Percentiles rank a stretch among this genome's conserved stretches.
Conservation (phyloP, 2,113 vertebrate species). For the Equus quagga region DNA sequence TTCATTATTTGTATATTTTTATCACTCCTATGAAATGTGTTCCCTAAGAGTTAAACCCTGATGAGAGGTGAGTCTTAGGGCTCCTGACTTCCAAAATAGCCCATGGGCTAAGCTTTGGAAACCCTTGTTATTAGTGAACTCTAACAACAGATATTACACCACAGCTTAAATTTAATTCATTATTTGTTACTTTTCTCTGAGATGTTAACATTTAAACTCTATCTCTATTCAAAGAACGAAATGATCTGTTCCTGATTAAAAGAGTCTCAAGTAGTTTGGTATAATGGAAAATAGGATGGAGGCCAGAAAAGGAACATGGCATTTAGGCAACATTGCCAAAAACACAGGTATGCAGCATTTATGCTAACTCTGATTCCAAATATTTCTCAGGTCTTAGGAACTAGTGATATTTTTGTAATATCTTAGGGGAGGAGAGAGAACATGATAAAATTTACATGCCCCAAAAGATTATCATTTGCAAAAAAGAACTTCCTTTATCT, state of each 20-base stretch:
- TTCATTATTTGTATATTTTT: not conserved
- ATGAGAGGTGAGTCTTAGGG: not conserved
- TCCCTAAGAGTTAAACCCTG: not conserved
- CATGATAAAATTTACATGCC: not conserved
- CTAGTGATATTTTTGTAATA: not conserved
- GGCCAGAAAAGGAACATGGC: not conserved
- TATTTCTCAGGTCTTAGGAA: not conserved
- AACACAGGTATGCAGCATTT: not conserved
- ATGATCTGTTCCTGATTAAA: not conserved
- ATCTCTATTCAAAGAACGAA: not conserved
- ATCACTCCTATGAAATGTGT: not conserved
- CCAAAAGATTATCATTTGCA: not conserved
- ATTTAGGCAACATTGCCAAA: not conserved
- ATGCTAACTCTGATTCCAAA: not conserved
- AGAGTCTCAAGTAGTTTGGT: not conserved
- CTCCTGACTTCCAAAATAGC: not conserved
- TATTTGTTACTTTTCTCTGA: not conserved
- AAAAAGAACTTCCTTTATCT: not conserved
- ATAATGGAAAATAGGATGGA: not conserved
- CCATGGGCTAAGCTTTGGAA: not conserved
- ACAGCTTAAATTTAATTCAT: not conserved
- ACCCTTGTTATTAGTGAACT: not conserved
- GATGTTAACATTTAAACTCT: not conserved
- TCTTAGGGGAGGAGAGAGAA: not conserved
- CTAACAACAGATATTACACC: not conserved